Evolutionary conservation across 2,113 vertebrate species (phyloP).

Genomic region (Platysteira castanea): DNA sequence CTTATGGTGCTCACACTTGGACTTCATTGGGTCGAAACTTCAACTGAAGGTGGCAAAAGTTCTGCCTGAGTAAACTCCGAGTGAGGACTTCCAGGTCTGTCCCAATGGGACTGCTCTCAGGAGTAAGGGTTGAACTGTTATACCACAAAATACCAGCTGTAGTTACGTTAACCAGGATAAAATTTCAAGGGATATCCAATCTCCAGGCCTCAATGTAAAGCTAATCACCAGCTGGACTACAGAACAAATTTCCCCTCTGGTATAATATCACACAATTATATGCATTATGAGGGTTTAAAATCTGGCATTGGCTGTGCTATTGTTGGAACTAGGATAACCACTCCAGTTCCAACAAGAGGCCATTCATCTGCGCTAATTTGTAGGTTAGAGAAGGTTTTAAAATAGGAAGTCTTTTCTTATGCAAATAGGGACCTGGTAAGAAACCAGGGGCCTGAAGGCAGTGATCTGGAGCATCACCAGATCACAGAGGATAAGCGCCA

Average conservation of each 20-base stretch:
- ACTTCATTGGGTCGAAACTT: not conserved
- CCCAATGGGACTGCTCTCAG: slow-evolving; percentile 7
- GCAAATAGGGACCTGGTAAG: slow-evolving; percentile 22
- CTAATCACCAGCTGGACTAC: slow-evolving; percentile 65
- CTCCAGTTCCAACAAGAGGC: slow-evolving; percentile 51
- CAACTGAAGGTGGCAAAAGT: not conserved
- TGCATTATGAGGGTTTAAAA: slow-evolving; percentile 63
- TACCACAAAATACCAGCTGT: slow-evolving; percentile 61
- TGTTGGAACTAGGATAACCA: slow-evolving; percentile 57
- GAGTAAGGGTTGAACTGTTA: slow-evolving; percentile 40
- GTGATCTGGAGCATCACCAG: not conserved
- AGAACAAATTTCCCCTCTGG: slow-evolving; percentile 64
- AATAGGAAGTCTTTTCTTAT: slow-evolving; percentile 57
- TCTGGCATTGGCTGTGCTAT: slow-evolving; percentile 62
- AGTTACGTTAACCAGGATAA: slow-evolving; percentile 62
- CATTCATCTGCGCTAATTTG: slow-evolving; percentile 51
- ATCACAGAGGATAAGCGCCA: not conserved
- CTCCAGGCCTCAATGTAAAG: slow-evolving; percentile 50
- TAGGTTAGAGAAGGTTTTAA: slow-evolving; percentile 51
- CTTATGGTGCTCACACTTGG: not conserved
- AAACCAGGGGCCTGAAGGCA: not conserved
- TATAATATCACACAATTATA: slow-evolving; percentile 64
- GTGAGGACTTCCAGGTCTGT: slow-evolving; percentile 40
- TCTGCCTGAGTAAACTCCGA: not conserved
- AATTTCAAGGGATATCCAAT: slow-evolving; percentile 62